Conservation (phyloP, 2,113 vertebrate species). For the Myrmophylax atrothorax region DNA sequence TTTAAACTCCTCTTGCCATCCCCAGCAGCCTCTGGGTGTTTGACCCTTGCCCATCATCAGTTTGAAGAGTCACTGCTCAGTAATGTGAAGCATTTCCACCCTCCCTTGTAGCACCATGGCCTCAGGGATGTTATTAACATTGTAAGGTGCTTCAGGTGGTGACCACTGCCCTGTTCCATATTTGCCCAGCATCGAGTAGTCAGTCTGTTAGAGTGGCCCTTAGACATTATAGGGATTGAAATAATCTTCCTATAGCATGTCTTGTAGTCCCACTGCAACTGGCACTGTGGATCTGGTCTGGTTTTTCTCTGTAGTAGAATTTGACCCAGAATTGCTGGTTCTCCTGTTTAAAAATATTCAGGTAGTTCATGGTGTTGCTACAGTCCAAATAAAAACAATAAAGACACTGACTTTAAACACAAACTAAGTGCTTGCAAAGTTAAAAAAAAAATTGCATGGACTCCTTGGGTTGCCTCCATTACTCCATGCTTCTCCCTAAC, state of each 20-base stretch:
- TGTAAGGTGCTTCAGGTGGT: background rate
- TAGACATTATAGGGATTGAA: background rate
- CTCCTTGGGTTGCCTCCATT: background rate
- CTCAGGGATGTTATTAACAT: background rate
- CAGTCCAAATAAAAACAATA: background rate
- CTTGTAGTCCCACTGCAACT: background rate
- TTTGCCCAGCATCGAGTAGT: background rate
- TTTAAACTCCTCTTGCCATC: background rate
- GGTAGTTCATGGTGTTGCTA: background rate
- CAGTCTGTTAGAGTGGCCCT: background rate
- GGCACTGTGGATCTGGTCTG: background rate
- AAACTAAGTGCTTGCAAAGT: background rate
- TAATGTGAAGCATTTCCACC: background rate
- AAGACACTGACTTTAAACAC: background rate
- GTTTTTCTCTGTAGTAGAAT: background rate
- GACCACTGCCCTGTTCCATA: background rate
- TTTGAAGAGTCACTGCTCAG: background rate
- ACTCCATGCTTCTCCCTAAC: background rate
- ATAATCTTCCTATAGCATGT: background rate
- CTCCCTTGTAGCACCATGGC: background rate
- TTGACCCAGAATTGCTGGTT: background rate
- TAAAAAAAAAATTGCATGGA: accelerated
- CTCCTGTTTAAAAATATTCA: background rate
- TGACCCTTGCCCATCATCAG: background rate
- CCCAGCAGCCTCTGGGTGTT: background rate